Evolutionary conservation across 1,140 invertebrate species (phyloP), one percentile per base, ranked within the genome.

Genomic region (Drosophila suzukii): DNA sequence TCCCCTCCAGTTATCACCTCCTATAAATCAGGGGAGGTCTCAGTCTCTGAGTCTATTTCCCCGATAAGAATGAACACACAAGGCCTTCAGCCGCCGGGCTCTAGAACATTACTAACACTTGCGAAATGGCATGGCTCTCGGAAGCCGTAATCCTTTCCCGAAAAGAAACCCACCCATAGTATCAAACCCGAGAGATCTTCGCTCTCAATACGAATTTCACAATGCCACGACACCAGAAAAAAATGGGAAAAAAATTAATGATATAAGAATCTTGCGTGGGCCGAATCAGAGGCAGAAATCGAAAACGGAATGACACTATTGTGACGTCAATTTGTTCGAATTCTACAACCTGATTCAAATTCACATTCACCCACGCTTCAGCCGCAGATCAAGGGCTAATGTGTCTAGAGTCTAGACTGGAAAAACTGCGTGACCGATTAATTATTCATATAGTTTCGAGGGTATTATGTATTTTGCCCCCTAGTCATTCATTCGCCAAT

Each of bases 381-480:
- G 56, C 30, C 36, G 34, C 34, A 46, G 65, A 80, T 75, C 57
- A 75, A 75, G 72, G 73, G 61, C 73, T 55, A 67, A 39, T 49
- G 75, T 36, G 46, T 55, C 50, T 62, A 55, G 34, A 47, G 74
- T 78, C 75, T 86, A 82, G 82, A 75, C 75, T 34, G 49, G 49
- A 49, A 39, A 24, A 62, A 41, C 81, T 60, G 70, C 59, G 55
- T 75, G 57, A 79, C 74, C 74, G 56, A 70, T 84, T 73, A 89
- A 56, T 81, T 84, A 84, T 84, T 85, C 79, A 84, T 72, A 72
- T 46, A 51, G 55, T 76, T 75, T 59, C 75, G 80, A 78, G 63
- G 53, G 61, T 78, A 78, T 72, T 78, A 51, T 75, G 24, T 53
- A 50, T 51, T 54, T 43, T 20, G 63, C 24, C 55, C 44, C 41